Conservation (phyloP, 2,888 invertebrate genomes). For the Octodonta nipae region DNA sequence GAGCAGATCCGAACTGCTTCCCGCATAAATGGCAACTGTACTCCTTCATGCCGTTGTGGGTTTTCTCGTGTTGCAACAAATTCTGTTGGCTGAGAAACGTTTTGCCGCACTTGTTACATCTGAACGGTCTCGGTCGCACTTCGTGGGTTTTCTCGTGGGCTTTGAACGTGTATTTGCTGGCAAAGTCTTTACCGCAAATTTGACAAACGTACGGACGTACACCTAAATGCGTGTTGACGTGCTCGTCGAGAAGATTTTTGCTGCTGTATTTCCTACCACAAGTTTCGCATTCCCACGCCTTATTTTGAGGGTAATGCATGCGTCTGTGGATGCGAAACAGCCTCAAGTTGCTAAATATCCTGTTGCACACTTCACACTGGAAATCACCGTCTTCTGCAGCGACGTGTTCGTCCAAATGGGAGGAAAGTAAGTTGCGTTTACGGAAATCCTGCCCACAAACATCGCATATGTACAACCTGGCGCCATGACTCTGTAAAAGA, state of each 20-base stretch:
- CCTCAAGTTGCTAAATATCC: conserved; percentile 47
- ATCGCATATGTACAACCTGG: conserved; percentile 52
- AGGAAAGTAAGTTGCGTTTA: conserved; percentile 47
- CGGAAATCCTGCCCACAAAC: conserved; percentile 50
- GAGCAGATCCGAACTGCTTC: conserved; percentile 65
- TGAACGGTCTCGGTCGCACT: conserved; percentile 53
- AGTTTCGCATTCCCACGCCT: conserved; percentile 48
- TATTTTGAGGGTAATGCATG: conserved; percentile 48
- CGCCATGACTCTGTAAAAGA: conserved; percentile 40
- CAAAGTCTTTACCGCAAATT: conserved; percentile 58
- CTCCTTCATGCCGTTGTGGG: conserved; percentile 57
- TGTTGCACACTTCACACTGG: conserved; percentile 49
- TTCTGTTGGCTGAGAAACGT: conserved; percentile 67
- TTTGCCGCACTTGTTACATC: conserved; percentile 55
- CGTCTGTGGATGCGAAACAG: conserved; percentile 49
- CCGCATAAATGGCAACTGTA: conserved; percentile 56
- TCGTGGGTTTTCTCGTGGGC: conserved; percentile 62
- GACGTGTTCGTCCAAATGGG: conserved; percentile 51
- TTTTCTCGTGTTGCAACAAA: conserved; percentile 59
- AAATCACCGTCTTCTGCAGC: conserved; percentile 49
- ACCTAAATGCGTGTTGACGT: conserved; percentile 54
- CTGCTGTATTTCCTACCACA: conserved; percentile 60
- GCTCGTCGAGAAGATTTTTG: conserved; percentile 55
- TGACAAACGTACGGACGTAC: conserved; percentile 51
- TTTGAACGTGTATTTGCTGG: conserved; percentile 64